These are phyloP conservation scores for Andrena fulva DNA, from an alignment of 2,888 invertebrate genomes.

Conservation along the genomic window DNA sequence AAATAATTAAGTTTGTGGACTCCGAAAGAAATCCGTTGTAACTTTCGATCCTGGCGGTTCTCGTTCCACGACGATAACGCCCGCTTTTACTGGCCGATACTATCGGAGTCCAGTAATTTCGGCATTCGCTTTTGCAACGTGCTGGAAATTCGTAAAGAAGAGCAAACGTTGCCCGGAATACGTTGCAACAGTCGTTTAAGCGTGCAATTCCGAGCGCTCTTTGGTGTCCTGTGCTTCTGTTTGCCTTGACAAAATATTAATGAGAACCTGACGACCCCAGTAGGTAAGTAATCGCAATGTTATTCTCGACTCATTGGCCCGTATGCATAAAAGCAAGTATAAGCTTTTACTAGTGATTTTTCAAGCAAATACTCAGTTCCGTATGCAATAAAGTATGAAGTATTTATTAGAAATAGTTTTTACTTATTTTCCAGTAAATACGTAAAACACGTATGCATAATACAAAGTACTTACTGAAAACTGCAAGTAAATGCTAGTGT, in stretches of 20 bases:
- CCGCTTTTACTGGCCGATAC: constrained; percentile 37
- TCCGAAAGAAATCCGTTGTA: constrained; percentile 51
- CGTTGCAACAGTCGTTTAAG: constrained; percentile 13
- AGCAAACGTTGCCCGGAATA: constrained; percentile 12
- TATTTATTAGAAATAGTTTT: no score
- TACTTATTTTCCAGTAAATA: no score
- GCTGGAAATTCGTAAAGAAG: constrained; percentile 11
- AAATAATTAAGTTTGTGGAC: constrained; percentile 71
- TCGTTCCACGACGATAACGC: constrained; percentile 50
- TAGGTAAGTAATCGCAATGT: background rate
- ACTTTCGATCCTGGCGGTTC: constrained; percentile 55
- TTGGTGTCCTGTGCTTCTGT: background rate
- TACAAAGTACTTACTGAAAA: no score
- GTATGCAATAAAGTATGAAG: no score
- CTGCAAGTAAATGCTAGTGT: no score
- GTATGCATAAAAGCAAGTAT: no score
- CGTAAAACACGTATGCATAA: no score
- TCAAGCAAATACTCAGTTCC: no score
- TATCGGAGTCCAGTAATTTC: constrained; percentile 12
- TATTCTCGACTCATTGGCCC: no score
- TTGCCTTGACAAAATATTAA: background rate
- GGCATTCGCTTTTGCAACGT: constrained; percentile 20
- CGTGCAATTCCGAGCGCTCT: constrained; percentile 2
- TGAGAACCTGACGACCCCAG: background rate
- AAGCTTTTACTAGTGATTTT: no score